phyloP scores from a whole-genome alignment of 2,888 invertebrate genomes.

The Sarcophaga caerulescens region DNA sequence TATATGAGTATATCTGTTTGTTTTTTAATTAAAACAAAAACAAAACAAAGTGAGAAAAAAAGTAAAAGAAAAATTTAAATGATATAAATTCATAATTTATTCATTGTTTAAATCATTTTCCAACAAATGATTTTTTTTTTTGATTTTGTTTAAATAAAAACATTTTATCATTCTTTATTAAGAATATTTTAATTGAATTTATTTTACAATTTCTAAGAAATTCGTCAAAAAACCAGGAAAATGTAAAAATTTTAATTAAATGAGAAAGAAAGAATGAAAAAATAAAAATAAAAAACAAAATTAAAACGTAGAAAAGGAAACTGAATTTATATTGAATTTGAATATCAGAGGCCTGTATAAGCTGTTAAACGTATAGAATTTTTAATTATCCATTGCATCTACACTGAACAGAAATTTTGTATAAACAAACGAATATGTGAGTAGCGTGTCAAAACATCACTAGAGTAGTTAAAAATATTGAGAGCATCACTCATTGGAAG shows the following conservation, averaged over 20 bases:
- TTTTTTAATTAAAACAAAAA: too few relatives aligned
- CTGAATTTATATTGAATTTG: too few relatives aligned
- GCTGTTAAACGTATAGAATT: too few relatives aligned
- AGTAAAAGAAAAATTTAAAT: neutral
- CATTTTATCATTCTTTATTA: neutral
- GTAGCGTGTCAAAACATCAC: too few relatives aligned
- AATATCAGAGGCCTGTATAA: too few relatives aligned
- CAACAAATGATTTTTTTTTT: neutral
- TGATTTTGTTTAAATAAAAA: neutral
- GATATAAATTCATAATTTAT: neutral
- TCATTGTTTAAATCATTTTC: neutral
- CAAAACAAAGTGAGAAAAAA: too few relatives aligned
- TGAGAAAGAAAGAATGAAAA: neutral
- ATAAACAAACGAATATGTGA: too few relatives aligned
- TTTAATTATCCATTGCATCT: too few relatives aligned
- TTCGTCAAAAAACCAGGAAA: neutral
- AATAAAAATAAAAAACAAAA: neutral
- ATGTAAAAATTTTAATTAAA: neutral
- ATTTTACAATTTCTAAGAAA: neutral
- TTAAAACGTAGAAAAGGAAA: neutral
- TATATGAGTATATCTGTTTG: neutral
- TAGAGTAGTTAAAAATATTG: too few relatives aligned
- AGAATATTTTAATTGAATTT: neutral
- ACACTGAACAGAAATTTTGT: too few relatives aligned
- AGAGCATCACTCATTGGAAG: too few relatives aligned